Base-by-base conservation (phyloP, 2,113 vertebrate species). In the Promerops cafer region DNA sequence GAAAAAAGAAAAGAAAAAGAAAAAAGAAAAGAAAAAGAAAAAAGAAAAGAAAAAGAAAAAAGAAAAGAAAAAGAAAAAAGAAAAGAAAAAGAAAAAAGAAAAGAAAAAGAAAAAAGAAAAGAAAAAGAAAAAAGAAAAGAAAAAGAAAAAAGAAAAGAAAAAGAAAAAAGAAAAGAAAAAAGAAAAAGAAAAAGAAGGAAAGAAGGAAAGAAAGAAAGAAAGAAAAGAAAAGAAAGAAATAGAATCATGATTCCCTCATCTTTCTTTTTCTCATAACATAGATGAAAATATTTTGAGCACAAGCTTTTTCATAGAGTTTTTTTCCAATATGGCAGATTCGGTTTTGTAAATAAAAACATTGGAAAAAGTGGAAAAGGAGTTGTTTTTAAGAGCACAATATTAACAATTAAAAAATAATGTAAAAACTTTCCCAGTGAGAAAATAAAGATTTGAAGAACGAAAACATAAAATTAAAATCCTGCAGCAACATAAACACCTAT, bases 51-150 rank as follows among this genome's bases (percentile, higher is more conserved):
- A 3, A 7, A 12, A 27, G 10, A 9, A 7, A 35, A 4, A 8
- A 6, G 6, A 23, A 10, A 23, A 5, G 4, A 18, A 28, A 24
- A n/a, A 11, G 6, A 7, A 16, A 15, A 60, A 42, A 13, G 14
- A 13, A 40, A 14, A 8, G 14, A 13, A 23, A 57, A 7, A 9
- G 2, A 5, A 11, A 11, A 27, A 3, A 8, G 1, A 17, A 8
- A 26, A 2, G 7, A 21, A 3, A 6, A 3, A 16, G 6, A 3
- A 4, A 3, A 10, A 8, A 2, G 3, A 2, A 8, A 11, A 11
- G 3, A 2, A 1, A 13, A 4, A 14, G 3, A 15, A 7, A 2
- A 7, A 3, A 10, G 13, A 4, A 6, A 6, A 7, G 18, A 5
- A 9, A 3, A 16, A 18, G 8, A 13, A 6, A 9, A 15, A 12